These are phyloP conservation scores for Martes martes DNA, from an alignment of 2,113 vertebrate species.

Conservation along the genomic window DNA sequence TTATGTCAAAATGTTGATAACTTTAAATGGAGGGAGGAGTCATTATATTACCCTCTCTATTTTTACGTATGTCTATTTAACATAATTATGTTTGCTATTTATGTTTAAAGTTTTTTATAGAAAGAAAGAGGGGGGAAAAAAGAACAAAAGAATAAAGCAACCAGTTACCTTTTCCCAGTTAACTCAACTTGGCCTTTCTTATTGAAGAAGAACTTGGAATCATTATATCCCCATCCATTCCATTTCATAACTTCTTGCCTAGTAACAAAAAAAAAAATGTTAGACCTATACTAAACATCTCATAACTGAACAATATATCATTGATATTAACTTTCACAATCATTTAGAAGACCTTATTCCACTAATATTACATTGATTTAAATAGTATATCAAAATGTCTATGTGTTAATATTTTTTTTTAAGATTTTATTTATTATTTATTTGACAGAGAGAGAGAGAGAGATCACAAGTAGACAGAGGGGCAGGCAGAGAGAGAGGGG, in stretches of 20 bases:
- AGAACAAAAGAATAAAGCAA: conserved; percentile 48
- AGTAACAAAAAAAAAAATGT: conserved; percentile 57
- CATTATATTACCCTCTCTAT: neutral
- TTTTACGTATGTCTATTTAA: neutral
- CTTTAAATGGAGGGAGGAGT: neutral
- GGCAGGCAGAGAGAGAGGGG: too few relatives aligned
- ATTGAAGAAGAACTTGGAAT: conserved; percentile 95
- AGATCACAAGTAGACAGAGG: too few relatives aligned
- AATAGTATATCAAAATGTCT: conserved; percentile 5
- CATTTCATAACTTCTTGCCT: conserved; percentile 99
- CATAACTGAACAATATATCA: neutral
- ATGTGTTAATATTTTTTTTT: neutral
- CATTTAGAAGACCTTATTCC: conserved; percentile 17
- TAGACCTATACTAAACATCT: conserved; percentile 24
- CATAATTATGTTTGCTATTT: neutral
- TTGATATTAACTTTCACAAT: conserved; percentile 24
- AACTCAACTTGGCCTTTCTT: conserved; percentile 98
- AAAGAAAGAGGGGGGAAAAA: neutral
- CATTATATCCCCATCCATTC: conserved; percentile 99
- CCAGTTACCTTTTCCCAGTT: conserved; percentile 93
- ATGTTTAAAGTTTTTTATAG: conserved; percentile 18
- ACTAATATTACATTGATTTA: conserved; percentile 5
- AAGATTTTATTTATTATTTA: too few relatives aligned
- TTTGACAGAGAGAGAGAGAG: too few relatives aligned
- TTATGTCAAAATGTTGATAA: conserved; percentile 21